Conservation (phyloP, 2,113 vertebrate species). For the Plotosus lineatus region DNA sequence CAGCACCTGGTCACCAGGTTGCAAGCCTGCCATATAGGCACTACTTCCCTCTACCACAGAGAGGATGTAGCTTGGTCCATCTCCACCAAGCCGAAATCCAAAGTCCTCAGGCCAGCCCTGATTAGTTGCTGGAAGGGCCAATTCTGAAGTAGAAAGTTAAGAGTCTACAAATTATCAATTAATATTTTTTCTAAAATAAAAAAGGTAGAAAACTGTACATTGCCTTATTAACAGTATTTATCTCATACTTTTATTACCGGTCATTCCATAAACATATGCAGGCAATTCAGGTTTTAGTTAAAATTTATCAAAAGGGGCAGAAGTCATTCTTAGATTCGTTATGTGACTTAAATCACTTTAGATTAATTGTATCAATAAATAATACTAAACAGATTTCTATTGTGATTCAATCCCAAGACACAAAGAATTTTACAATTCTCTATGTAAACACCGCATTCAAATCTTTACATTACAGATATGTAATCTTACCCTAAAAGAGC, state of each 20-base stretch:
- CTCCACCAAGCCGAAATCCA: constrained; percentile 87
- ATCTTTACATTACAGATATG: too few species aligned
- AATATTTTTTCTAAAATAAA: background rate
- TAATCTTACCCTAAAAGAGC: too few species aligned
- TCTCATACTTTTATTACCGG: background rate
- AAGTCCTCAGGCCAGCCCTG: constrained; percentile 95
- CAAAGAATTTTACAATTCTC: too few species aligned
- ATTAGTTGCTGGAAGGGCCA: constrained; percentile 79
- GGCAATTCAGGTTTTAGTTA: background rate
- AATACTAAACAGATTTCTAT: too few species aligned
- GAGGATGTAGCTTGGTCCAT: constrained; percentile 90
- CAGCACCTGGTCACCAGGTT: constrained; percentile 90
- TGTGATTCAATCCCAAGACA: too few species aligned
- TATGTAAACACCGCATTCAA: too few species aligned
- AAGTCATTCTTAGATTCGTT: too few species aligned
- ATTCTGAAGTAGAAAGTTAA: constrained; percentile 8
- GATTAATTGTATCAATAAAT: too few species aligned
- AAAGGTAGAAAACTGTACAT: background rate
- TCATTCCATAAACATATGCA: background rate
- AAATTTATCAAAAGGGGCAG: background rate
- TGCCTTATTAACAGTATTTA: background rate
- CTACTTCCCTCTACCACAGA: constrained; percentile 90
- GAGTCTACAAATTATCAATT: background rate
- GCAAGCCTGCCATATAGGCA: constrained; percentile 84
- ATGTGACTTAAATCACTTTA: too few species aligned